Evolutionary conservation across 2,888 invertebrate species (phyloP).

Genomic region (Aproaerema taeniolella): DNA sequence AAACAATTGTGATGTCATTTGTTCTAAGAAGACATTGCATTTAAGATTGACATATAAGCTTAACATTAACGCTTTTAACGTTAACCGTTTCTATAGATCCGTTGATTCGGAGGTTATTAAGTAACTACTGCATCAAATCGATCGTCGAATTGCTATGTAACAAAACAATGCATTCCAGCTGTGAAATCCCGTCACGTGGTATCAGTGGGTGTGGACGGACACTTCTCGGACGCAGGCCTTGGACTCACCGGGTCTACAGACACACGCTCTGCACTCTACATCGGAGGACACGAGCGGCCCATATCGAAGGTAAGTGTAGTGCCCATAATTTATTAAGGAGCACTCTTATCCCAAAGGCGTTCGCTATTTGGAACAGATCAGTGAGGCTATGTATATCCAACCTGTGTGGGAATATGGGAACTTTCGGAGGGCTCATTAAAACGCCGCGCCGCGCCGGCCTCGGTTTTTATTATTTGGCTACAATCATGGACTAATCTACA

Average conservation of each 20-base stretch:
- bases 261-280: constrained; percentile 90
- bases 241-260: constrained; percentile 84
- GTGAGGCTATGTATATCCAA: constrained; percentile 20
- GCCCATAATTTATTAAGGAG: no score
- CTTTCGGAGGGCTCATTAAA: neutral
- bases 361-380: neutral
- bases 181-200: constrained; percentile 95
- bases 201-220: constrained; percentile 90
- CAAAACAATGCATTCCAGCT: constrained; percentile 80
- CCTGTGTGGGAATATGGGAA: neutral
- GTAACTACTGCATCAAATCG: no score
- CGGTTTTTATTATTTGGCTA: neutral
- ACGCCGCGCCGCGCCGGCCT: neutral
- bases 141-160: no score
- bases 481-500: neutral
- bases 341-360: no score
- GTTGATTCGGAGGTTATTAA: no score
- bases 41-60: no score
- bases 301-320: constrained; percentile 33
- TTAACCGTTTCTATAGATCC: no score
- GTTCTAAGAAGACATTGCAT: no score
- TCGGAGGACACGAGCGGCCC: constrained; percentile 87
- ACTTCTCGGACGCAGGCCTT: constrained; percentile 84
- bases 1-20: no score
- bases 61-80: no score